A percentile compares a stretch with the other conserved stretches of the same genome.
phyloP scores from a whole-genome alignment of 2,888 invertebrate genomes.

The Lordiphosa andalusiaca region DNA sequence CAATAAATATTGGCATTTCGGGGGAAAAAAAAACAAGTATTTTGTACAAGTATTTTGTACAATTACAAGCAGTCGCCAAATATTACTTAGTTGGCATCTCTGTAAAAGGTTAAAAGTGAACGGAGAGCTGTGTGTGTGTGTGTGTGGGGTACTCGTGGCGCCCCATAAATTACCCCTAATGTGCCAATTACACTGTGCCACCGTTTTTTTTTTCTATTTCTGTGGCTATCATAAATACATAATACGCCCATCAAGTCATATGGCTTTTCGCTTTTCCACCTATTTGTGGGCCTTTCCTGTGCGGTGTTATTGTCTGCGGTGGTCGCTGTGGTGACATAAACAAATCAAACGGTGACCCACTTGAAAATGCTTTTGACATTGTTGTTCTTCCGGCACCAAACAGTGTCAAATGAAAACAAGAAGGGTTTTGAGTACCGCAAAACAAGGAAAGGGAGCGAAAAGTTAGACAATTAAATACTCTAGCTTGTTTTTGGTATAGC shows the following conservation, averaged over 20 bases:
- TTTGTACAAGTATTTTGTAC: conserved; percentile 19
- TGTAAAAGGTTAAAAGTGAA: conserved; percentile 5
- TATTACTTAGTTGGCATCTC: background rate
- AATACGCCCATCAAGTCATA: conserved; percentile 12
- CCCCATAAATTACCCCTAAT: background rate
- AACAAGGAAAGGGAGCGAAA: background rate
- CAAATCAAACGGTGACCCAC: conserved; percentile 69
- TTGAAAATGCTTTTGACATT: conserved; percentile 48
- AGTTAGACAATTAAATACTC: conserved; percentile 4
- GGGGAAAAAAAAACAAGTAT: conserved; percentile 20
- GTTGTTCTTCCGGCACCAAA: conserved; percentile 22
- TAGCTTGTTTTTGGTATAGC: conserved; percentile 1
- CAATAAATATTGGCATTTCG: conserved; percentile 1
- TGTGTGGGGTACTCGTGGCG: background rate
- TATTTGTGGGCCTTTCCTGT: conserved; percentile 4
- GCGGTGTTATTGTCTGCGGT: conserved; percentile 12
- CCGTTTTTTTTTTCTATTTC: conserved; percentile 1
- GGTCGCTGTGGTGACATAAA: conserved; percentile 53
- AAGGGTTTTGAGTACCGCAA: background rate
- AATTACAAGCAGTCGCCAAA: conserved; percentile 23
- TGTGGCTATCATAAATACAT: conserved; percentile 3
- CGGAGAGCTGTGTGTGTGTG: background rate
- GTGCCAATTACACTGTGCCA: conserved; percentile 1
- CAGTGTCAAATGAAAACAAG: conserved; percentile 8
- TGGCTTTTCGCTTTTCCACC: conserved; percentile 1